Conservation (phyloP, 2,113 vertebrate species). For the Delphinapterus leucas region DNA sequence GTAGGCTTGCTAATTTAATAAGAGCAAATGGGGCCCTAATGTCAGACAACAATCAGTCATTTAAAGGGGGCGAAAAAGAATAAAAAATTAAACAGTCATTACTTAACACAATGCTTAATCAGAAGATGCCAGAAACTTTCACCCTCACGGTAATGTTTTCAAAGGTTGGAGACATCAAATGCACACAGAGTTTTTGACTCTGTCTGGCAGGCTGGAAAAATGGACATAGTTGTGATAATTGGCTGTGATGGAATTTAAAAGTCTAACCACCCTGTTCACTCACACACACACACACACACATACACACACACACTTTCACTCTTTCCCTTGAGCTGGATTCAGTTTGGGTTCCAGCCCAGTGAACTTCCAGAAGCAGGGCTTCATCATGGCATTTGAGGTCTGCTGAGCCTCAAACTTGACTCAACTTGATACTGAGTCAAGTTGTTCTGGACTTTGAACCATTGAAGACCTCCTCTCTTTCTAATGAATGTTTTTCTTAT, state of each 20-base stretch:
- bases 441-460: background rate
- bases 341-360: background rate
- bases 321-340: background rate
- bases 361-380: background rate
- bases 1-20: constrained; percentile 83
- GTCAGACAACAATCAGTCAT: constrained; percentile 84
- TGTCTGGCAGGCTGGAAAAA: constrained; percentile 57
- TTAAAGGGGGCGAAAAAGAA: constrained; percentile 69
- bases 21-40: constrained; percentile 78
- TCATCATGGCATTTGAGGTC: background rate
- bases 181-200: constrained; percentile 70
- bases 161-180: constrained; percentile 77
- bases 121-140: constrained; percentile 76
- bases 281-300: too few species aligned
- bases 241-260: constrained; percentile 68
- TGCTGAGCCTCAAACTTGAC: background rate
- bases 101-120: constrained; percentile 81
- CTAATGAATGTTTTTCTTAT: background rate
- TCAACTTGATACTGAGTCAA: background rate
- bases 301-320: background rate
- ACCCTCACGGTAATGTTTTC: constrained; percentile 68
- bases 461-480: background rate
- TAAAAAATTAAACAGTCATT: constrained; percentile 79
- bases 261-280: background rate
- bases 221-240: constrained; percentile 70